These are phyloP conservation scores for Vimba vimba DNA, from an alignment of 2,113 vertebrate genomes.

Conservation along the genomic window DNA sequence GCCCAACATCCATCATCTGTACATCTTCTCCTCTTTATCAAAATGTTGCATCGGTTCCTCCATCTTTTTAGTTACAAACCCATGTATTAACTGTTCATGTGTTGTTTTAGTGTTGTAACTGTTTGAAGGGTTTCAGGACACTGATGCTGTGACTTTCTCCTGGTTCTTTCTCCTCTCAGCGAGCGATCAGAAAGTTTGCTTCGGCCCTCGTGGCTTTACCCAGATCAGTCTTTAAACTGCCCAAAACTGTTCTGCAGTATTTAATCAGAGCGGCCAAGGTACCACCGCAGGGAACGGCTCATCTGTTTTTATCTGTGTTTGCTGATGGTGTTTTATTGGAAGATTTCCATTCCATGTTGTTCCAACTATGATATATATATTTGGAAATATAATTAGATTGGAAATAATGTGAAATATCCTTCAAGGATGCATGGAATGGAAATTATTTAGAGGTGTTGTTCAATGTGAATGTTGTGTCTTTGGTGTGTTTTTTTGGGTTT, in stretches of 20 bases:
- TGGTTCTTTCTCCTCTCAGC: constrained; percentile 89
- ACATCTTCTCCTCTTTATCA: too few relatives aligned
- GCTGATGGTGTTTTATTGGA: constrained; percentile 26
- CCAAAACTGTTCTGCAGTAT: constrained; percentile 98
- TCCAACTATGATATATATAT: background rate
- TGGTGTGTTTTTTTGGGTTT: background rate
- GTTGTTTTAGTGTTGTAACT: background rate
- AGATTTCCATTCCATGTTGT: constrained; percentile 71
- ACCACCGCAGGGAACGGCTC: constrained; percentile 66
- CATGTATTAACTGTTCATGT: background rate
- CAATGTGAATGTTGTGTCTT: constrained; percentile 39
- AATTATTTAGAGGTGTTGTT: constrained; percentile 32
- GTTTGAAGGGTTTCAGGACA: background rate
- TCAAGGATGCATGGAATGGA: constrained; percentile 55
- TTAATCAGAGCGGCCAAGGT: constrained; percentile 98
- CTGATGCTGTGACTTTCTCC: constrained; percentile 47
- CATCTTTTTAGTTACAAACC: background rate
- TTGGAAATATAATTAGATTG: background rate
- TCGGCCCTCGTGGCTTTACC: constrained; percentile 97
- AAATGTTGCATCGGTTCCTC: background rate
- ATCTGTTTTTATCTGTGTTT: constrained; percentile 40
- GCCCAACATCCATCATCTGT: too few relatives aligned
- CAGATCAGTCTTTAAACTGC: constrained; percentile 98
- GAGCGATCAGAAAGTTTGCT: constrained; percentile 98
- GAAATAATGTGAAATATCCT: background rate